Conservation (phyloP, 2,888 invertebrate species). For the Metellina segmentata region DNA sequence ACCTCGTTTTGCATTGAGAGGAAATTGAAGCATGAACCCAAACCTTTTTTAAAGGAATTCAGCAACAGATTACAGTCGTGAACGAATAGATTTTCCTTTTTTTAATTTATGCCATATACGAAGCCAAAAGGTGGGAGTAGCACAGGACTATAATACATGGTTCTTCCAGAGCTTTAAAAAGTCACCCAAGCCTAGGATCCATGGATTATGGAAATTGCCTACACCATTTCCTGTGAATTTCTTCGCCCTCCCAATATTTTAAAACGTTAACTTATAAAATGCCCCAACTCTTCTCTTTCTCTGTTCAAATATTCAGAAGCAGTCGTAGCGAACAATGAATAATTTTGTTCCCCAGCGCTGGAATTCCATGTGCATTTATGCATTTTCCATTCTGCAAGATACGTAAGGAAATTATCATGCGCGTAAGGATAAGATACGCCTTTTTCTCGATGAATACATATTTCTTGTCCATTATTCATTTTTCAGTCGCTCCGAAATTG, state of each 20-base stretch:
- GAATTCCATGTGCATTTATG: conserved; percentile 3
- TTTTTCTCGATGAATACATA: neutral
- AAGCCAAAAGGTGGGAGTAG: no score
- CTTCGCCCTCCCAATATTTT: neutral
- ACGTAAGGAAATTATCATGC: conserved; percentile 15
- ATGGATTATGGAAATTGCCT: neutral
- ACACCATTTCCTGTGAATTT: neutral
- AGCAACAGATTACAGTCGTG: no score
- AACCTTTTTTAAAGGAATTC: no score
- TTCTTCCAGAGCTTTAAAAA: no score
- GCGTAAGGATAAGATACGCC: conserved; percentile 9
- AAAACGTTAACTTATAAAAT: neutral
- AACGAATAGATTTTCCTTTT: no score
- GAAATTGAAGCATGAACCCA: no score
- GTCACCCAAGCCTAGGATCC: neutral
- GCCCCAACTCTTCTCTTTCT: neutral
- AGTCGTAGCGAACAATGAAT: conserved; percentile 19
- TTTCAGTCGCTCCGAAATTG: neutral
- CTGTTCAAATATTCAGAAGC: neutral
- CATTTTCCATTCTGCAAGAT: conserved; percentile 10
- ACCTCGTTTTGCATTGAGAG: no score
- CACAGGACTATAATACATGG: no score
- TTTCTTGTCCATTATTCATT: conserved; percentile 11
- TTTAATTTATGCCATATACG: no score
- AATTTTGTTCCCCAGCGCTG: conserved; percentile 4